A percentile compares a stretch with the other conserved stretches of the same genome.
Conservation (phyloP, 2,797 vertebrate genomes). For the Tragopan temminckii region DNA sequence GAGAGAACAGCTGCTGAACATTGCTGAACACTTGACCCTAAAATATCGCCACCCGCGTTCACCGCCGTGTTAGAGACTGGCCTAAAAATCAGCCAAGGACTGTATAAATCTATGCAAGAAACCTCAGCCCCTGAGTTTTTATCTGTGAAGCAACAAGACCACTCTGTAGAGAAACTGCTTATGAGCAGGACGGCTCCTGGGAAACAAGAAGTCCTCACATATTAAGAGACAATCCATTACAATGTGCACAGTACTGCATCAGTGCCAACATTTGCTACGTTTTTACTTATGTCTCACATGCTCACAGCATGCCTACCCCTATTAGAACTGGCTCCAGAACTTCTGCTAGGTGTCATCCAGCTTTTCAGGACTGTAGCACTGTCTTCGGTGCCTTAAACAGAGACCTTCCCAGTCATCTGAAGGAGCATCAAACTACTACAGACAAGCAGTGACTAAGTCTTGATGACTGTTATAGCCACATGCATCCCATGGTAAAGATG, state of each 20-base stretch:
- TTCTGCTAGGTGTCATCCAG: background rate
- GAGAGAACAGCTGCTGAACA: background rate
- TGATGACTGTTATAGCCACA: background rate
- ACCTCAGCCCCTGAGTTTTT: background rate
- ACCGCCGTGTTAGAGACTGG: background rate
- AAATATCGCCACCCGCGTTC: background rate
- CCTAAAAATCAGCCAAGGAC: background rate
- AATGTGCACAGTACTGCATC: accelerated
- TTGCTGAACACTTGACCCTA: background rate
- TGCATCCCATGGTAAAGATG: background rate
- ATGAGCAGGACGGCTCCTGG: background rate
- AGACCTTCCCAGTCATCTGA: background rate
- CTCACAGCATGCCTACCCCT: accelerated
- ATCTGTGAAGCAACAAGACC: background rate
- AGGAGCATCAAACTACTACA: background rate
- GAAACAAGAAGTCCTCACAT: background rate
- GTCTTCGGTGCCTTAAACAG: background rate
- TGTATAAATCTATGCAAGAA: accelerated
- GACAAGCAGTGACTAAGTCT: background rate
- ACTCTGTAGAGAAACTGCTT: accelerated
- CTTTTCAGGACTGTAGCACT: background rate
- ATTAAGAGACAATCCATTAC: background rate
- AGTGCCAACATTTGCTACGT: background rate
- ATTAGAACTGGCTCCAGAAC: accelerated
- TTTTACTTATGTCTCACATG: background rate